Conservation (phyloP, 1,140 invertebrate species). For the Dendrolimus punctatus region DNA sequence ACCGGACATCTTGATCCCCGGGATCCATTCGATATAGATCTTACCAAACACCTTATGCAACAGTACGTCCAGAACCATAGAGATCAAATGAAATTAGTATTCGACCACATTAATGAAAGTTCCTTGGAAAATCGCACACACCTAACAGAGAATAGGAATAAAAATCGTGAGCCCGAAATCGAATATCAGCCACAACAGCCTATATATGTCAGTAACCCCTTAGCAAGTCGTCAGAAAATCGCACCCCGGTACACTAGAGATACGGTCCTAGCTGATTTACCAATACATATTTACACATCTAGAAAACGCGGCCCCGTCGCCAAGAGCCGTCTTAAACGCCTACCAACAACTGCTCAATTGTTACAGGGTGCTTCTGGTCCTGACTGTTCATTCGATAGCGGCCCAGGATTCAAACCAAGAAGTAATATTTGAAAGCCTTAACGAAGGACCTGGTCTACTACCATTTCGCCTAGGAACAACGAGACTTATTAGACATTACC, state of each 20-base stretch:
- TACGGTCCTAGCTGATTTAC: slow-evolving; percentile 20
- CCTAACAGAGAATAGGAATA: too few relatives aligned
- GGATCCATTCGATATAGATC: slow-evolving; percentile 1
- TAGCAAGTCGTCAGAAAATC: slow-evolving; percentile 16
- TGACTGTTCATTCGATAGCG: slow-evolving; percentile 2
- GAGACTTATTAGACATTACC: slow-evolving; percentile 11
- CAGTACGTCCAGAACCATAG: not conserved
- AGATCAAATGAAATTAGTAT: not conserved
- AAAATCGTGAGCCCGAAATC: too few relatives aligned
- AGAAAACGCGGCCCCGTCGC: slow-evolving; percentile 19
- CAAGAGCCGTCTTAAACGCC: slow-evolving; percentile 18
- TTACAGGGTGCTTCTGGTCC: slow-evolving; percentile 11
- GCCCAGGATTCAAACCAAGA: slow-evolving; percentile 17
- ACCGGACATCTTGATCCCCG: slow-evolving; percentile 4
- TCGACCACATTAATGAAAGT: too few relatives aligned
- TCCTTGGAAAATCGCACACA: too few relatives aligned
- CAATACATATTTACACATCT: slow-evolving; percentile 24
- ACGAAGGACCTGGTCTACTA: slow-evolving; percentile 14
- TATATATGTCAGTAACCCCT: slow-evolving; percentile 18
- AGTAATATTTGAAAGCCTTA: slow-evolving; percentile 12
- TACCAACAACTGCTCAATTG: slow-evolving; percentile 17
- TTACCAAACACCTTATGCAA: not conserved
- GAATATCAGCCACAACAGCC: slow-evolving; percentile 19
- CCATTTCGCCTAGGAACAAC: slow-evolving; percentile 12
- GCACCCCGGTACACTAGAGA: slow-evolving; percentile 20